A percentile compares a stretch with the other conserved stretches of the same genome.
Evolutionary conservation across 2,797 vertebrate species (phyloP).

Genomic region (Urocyon cinereoargenteus): DNA sequence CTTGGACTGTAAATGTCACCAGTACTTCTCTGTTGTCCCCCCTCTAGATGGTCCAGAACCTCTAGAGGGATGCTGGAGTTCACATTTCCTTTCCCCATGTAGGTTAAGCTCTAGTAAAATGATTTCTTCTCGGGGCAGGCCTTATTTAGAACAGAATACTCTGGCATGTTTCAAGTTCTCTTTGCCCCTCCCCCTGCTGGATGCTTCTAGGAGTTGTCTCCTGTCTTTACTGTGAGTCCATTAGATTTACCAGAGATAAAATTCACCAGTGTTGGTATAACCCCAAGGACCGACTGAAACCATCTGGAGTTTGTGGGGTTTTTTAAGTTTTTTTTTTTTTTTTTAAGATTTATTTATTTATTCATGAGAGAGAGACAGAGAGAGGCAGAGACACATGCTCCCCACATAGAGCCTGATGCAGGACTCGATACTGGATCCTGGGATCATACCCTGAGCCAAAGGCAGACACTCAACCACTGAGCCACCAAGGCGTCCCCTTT

Average conservation of each 20-base stretch:
- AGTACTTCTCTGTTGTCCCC: background rate
- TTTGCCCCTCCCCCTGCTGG: fast-evolving
- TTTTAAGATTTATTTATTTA: no score
- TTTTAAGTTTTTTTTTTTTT: no score
- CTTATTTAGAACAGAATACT: background rate
- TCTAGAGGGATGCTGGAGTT: background rate
- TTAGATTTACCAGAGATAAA: background rate
- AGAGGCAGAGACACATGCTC: no score
- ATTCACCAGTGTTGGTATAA: background rate
- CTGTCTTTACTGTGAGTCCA: background rate
- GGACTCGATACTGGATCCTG: no score
- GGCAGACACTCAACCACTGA: no score
- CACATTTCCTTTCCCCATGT: background rate
- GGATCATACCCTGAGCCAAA: no score
- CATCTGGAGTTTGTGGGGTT: background rate
- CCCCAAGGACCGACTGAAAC: background rate
- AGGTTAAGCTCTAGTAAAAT: background rate
- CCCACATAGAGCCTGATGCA: no score
- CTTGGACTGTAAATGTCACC: background rate
- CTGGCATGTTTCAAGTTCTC: background rate
- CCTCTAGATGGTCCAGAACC: background rate
- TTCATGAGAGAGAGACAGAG: no score
- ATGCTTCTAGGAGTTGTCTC: background rate
- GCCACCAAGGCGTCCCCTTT: no score
- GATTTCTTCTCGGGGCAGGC: background rate